phyloP scores from a whole-genome alignment of 1,140 invertebrate species.

The Musca domestica region DNA sequence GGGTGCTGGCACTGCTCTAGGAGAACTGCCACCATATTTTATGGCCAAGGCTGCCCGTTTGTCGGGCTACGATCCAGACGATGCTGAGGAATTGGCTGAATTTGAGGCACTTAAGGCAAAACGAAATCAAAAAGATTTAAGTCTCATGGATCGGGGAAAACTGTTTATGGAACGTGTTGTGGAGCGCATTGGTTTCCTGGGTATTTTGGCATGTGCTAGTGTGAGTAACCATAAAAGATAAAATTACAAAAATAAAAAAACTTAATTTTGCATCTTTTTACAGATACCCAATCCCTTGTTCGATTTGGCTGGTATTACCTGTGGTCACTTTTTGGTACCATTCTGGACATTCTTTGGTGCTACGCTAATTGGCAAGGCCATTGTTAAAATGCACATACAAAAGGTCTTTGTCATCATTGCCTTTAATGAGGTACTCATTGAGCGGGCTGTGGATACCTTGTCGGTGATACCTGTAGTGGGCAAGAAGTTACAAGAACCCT shows the following conservation, averaged over 20 bases:
- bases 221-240: slow-evolving; percentile 63
- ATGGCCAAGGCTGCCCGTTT: slow-evolving; percentile 91
- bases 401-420: slow-evolving; percentile 97
- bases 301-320: slow-evolving; percentile 97
- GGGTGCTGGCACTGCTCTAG: slow-evolving; percentile 96
- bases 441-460: slow-evolving; percentile 74
- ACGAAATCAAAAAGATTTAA: slow-evolving; percentile 62
- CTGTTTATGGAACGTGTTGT: slow-evolving; percentile 88
- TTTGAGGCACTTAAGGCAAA: slow-evolving; percentile 71
- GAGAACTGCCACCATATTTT: slow-evolving; percentile 95
- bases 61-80: slow-evolving; percentile 70
- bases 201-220: slow-evolving; percentile 96
- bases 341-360: slow-evolving; percentile 99
- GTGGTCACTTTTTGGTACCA: slow-evolving; percentile 97
- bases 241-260: neutral
- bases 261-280: slow-evolving; percentile 38
- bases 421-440: slow-evolving; percentile 89
- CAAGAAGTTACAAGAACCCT: slow-evolving; percentile 76
- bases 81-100: slow-evolving; percentile 75
- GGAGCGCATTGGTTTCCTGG: slow-evolving; percentile 93
- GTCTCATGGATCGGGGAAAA: slow-evolving; percentile 76
- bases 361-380: slow-evolving; percentile 95
- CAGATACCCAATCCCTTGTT: slow-evolving; percentile 99
- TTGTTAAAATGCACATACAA: slow-evolving; percentile 99
- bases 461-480: slow-evolving; percentile 79